Evolutionary conservation across 1,140 invertebrate species (phyloP).

Genomic region (Drosophila arizonae): DNA sequence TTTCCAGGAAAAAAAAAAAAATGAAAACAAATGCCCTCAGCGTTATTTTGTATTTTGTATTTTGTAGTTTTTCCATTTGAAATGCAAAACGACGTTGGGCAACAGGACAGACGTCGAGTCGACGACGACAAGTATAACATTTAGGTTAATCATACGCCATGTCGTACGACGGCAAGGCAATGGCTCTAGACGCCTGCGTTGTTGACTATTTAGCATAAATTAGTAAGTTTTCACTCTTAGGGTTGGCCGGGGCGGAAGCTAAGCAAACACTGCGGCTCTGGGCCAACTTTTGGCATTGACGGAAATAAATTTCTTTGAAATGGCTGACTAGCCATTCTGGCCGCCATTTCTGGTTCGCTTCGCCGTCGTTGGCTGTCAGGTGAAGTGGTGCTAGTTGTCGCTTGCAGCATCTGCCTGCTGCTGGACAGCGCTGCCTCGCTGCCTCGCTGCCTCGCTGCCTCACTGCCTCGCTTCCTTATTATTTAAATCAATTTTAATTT

Average conservation of each 20-base stretch:
- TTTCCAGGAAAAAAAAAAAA: conserved; percentile 4
- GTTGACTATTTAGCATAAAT: conserved; percentile 73
- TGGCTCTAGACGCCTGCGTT: conserved; percentile 23
- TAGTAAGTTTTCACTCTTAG: conserved; percentile 67
- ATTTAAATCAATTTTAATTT: conserved; percentile 80
- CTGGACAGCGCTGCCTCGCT: conserved; percentile 19
- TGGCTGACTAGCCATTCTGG: conserved; percentile 42
- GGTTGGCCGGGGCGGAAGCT: not conserved
- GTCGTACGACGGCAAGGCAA: conserved; percentile 25
- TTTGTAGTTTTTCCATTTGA: conserved; percentile 71
- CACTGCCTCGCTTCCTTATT: conserved; percentile 28
- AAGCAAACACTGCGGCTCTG: conserved; percentile 15
- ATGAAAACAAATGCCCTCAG: conserved; percentile 37
- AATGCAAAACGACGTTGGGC: conserved; percentile 57
- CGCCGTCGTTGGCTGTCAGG: not conserved
- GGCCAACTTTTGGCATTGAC: conserved; percentile 36
- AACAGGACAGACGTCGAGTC: conserved; percentile 27
- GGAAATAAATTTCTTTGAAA: conserved; percentile 43
- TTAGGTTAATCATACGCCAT: conserved; percentile 77
- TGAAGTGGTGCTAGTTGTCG: conserved; percentile 44
- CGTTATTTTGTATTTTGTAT: conserved; percentile 40
- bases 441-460: conserved; percentile 5
- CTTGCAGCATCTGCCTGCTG: conserved; percentile 28
- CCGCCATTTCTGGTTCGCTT: not conserved
- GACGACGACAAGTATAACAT: conserved; percentile 49